Conservation (phyloP, 2,113 vertebrate genomes). For the Osmerus eperlanus region DNA sequence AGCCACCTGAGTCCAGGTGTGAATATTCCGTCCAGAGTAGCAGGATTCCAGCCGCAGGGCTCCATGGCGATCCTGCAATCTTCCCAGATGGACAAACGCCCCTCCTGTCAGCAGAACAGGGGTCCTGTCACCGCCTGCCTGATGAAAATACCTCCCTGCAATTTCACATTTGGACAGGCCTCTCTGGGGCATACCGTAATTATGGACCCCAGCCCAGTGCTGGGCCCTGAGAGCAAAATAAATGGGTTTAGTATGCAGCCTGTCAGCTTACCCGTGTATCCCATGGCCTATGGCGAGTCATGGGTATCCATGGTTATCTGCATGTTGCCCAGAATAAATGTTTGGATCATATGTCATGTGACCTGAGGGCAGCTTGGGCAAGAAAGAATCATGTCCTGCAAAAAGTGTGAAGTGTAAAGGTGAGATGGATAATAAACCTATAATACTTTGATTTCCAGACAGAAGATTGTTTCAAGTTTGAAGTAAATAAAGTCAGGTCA, state of each 20-base stretch:
- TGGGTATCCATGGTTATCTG: no score
- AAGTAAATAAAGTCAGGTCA: no score
- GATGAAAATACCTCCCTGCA: constrained; percentile 50
- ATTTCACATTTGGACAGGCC: constrained; percentile 51
- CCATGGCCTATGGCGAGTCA: no score
- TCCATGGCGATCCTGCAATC: background rate
- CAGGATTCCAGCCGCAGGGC: background rate
- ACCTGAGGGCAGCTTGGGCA: background rate
- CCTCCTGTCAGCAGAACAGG: constrained; percentile 34
- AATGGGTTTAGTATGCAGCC: background rate
- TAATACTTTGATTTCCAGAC: background rate
- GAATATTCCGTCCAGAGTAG: background rate
- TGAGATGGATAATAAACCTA: background rate
- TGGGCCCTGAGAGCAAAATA: background rate
- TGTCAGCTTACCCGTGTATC: background rate
- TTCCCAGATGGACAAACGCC: constrained; percentile 29
- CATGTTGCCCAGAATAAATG: background rate
- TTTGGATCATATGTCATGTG: background rate
- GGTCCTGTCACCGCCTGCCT: constrained; percentile 41
- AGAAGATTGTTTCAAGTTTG: no score
- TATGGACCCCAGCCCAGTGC: constrained; percentile 41
- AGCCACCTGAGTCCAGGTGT: background rate
- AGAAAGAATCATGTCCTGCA: background rate
- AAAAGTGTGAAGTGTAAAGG: background rate
- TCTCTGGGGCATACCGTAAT: constrained; percentile 44